Evolutionary conservation across 2,113 vertebrate species (phyloP), one percentile per base, ranked within the genome.

Genomic region (Tricholaema leucomelas): DNA sequence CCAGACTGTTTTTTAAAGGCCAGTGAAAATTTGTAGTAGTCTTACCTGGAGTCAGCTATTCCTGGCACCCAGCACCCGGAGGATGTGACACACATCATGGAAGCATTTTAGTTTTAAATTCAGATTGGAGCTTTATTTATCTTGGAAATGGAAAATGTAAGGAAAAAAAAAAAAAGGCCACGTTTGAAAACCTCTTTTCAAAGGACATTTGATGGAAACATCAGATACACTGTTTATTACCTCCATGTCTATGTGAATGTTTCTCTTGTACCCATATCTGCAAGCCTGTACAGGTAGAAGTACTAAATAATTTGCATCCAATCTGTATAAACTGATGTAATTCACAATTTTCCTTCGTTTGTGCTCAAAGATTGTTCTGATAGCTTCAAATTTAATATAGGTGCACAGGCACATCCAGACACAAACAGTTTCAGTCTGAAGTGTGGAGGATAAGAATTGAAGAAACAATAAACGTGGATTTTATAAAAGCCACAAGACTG

Each of bases 91-190:
- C 21, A 28, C 33, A 58, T 65, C 27, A 65, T 2, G 72, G 36
- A 91, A 94, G 59, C 40, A 38, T 76, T 87, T 52, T 31, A 18
- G 25, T 93, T 94, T 86, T 38, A 59, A 81, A 70, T 88, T 81
- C 17, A 44, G 8, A 56, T 73, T 72, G 25, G 14, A 78, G 9
- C 35, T 84, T 42, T 79, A 59, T 46, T 55, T 69, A 78, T 12
- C 13, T 93, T 72, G 52, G 84, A 84, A 88, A 74, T 0, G 0
- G 40, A 81, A 90, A 78, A 69, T 50, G 40, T 20, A 61, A 83
- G 27, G 9, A 59, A 55, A 12, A 24, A 48, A 48, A 21, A 46
- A 48, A 71, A 52, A 35, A 31, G 13, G 12, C 20, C 27, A 6
- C 70, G 38, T n/a, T 17, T 88, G 48, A 75, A 58, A 81, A 54